Base-by-base conservation (phyloP, 2,113 vertebrate genomes). In the Oryzias woworae region DNA sequence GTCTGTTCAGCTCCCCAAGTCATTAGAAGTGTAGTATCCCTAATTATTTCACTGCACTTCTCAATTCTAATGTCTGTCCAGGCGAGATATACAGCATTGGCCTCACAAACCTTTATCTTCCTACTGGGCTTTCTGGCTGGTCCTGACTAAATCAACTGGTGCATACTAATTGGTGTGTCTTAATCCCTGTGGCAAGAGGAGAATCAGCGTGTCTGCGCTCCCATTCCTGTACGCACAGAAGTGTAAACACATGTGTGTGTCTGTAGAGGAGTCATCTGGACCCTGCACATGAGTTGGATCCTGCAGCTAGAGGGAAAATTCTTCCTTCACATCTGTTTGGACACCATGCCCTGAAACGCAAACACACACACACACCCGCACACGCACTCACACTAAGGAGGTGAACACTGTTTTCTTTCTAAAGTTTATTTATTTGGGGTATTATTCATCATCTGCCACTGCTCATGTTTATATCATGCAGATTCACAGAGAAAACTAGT, bases 131-230 rank as follows among this genome's bases (percentile, higher is more conserved):
- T 80, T 63, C 36, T 48, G 62, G 16, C 61, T 31, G 56, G 5
- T 74, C 48, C 26, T 58, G 14, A 73, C 26, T 69, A 77, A 76
- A 78, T 80, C 71, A 86, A 82, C 73, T 82, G 80, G 73, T 81
- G 82, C 81, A 70, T 80, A 36, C 24, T 81, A 84, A 87, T 85
- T 78, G 62, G 16, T 76, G 58, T 53, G 55, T 49, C 62, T 75
- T 71, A 48, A 41, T 60, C 76, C 82, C 77, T 45, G 42, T 66
- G 78, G 82, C 73, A 69, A 70, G 57, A 63, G n/a, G 28, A 68
- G 36, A 23, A 46, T 53, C 8, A 2, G 18, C 14, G 36, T n/a
- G 36, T 48, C 17, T 18, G 58, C 53, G 24, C 10, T 36, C 3
- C 36, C 36, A 36, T 36, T 36, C 36, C 36, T 8, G 10, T 23